A percentile compares a stretch with the other conserved stretches of the same genome.
Evolutionary conservation across 2,113 vertebrate species (phyloP).

Genomic region (Tyto alba): DNA sequence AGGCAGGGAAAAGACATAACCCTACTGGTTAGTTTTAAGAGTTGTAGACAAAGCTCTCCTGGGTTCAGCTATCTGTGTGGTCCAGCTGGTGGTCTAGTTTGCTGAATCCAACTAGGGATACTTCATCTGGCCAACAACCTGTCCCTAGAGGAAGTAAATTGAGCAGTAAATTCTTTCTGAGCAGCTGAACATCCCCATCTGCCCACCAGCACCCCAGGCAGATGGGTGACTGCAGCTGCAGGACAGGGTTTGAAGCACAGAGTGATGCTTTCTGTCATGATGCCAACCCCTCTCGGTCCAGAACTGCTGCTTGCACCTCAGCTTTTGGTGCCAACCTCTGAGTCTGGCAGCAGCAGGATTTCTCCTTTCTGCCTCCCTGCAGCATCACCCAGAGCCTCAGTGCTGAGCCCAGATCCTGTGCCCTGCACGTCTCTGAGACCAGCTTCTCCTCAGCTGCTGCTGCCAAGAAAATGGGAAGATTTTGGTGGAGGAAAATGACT

Average conservation of each 20-base stretch:
- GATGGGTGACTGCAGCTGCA: neutral
- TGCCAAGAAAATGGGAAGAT: neutral
- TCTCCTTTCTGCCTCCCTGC: neutral
- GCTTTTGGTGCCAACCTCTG: neutral
- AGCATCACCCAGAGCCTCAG: neutral
- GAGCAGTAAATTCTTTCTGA: neutral
- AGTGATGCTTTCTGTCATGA: neutral
- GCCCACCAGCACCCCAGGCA: neutral
- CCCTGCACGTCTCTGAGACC: neutral
- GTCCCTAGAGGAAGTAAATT: neutral
- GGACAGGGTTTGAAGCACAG: neutral
- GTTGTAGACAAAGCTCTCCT: neutral
- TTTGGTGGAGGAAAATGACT: neutral
- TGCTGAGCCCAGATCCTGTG: neutral
- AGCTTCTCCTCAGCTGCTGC: neutral
- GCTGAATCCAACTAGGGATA: neutral
- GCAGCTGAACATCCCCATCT: neutral
- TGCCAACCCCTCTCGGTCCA: neutral
- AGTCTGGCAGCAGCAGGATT: neutral
- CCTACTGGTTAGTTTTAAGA: neutral
- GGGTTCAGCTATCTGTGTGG: neutral
- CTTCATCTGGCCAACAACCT: neutral
- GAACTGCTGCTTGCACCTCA: neutral
- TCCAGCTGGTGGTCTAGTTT: neutral
- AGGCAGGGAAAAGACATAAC: neutral